Evolutionary conservation across 2,113 vertebrate species (phyloP), one percentile per base, ranked within the genome.

Genomic region (Myotis davidii): DNA sequence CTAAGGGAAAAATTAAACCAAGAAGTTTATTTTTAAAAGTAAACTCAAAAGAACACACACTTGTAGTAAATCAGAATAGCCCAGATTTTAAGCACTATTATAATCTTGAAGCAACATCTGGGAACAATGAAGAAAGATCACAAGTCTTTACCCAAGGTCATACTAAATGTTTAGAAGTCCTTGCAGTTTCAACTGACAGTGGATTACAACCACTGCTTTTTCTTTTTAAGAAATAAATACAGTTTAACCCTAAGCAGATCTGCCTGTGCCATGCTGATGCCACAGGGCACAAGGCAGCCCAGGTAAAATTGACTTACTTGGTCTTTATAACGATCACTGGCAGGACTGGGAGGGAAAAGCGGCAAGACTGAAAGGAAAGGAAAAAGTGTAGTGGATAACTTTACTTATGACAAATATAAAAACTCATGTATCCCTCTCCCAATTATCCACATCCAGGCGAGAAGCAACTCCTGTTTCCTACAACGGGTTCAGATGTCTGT

Each of bases 361-460:
- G 98, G 98, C 94, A 99, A 97, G 37, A 98, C 98, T 99, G 45
- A 65, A 96, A 89, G 2, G 45, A 91, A 70, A 95, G 64, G 94
- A 95, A 96, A 95, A 78, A 29, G 34, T 5, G 23, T 11, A 16
- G 1, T 18, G n/a, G 18, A 6, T 8, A 23, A 0, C 0, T 42
- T 79, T 65, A 56, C 9, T 21, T 18, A 37, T 0, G 34, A 67
- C 59, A 21, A 27, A 48, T 14, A 23, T 1, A 42, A 42, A 90
- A 45, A 59, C 6, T 50, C 11, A 37, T 3, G 32, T 45, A 21
- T 65, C 14, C 32, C 14, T 56, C 27, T 59, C 56, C 52, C 18
- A 54, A 3, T 27, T 45, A 48, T 2, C 29, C 4, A 23, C 0
- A 1, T 20, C 13, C 27, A 18, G 1, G 6, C 32, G 27, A 21